phyloP scores from a whole-genome alignment of 2,888 invertebrate species.

The Embidobia sp. region DNA sequence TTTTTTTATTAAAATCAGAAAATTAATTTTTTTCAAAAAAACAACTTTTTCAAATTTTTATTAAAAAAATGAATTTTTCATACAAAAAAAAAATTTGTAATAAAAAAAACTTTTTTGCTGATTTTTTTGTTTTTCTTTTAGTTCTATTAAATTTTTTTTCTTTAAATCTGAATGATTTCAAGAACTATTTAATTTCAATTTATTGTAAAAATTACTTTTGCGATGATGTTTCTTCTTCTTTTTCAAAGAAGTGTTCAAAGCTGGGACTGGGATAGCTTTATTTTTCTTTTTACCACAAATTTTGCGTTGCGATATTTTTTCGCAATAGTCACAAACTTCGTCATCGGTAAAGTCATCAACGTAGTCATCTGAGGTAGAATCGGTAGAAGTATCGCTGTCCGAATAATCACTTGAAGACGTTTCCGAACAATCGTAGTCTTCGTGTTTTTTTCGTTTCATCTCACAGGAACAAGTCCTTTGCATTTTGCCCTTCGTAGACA shows the following conservation, averaged over 20 bases:
- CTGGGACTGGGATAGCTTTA: background rate
- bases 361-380: slow-evolving; percentile 12
- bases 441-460: slow-evolving; percentile 11
- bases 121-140: too few species aligned
- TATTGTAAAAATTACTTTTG: slow-evolving; percentile 40
- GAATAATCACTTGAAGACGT: slow-evolving; percentile 12
- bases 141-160: too few species aligned
- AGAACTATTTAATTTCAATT: too few species aligned
- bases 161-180: too few species aligned
- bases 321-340: slow-evolving; percentile 26
- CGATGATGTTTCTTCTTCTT: slow-evolving; percentile 42
- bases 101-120: too few species aligned
- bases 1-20: too few species aligned
- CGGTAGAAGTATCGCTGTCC: slow-evolving; percentile 5
- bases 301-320: slow-evolving; percentile 25
- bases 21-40: too few species aligned
- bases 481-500: slow-evolving; percentile 23
- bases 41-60: too few species aligned
- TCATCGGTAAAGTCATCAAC: slow-evolving; percentile 20
- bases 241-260: background rate
- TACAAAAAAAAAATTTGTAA: too few species aligned
- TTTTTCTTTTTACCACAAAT: slow-evolving; percentile 36
- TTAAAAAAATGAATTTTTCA: too few species aligned
- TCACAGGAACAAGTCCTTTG: slow-evolving; percentile 1
- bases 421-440: slow-evolving; percentile 41